A percentile compares a stretch with the other conserved stretches of the same genome.
phyloP scores from a whole-genome alignment of 1,140 invertebrate genomes.

The Drosophila guanche region DNA sequence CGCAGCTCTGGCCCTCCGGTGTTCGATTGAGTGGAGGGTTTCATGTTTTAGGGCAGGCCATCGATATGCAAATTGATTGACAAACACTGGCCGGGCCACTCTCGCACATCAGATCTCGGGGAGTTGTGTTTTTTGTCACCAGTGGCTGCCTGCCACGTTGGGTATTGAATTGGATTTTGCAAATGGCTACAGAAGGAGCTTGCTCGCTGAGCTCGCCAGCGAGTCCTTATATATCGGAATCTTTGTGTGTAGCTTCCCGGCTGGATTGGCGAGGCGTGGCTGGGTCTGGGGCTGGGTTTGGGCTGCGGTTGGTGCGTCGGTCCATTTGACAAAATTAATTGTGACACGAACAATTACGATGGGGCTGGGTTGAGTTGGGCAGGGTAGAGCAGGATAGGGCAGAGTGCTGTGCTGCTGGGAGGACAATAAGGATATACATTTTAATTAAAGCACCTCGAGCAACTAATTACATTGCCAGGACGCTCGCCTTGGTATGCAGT shows the following conservation, averaged over 20 bases:
- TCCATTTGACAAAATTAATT: slow-evolving; percentile 80
- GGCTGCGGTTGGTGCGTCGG: slow-evolving; percentile 29
- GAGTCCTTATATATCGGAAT: too few relatives aligned
- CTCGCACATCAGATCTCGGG: slow-evolving; percentile 16
- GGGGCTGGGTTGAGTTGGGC: background rate
- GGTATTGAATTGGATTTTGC: too few relatives aligned
- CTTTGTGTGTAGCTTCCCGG: slow-evolving; percentile 3
- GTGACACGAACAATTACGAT: slow-evolving; percentile 77
- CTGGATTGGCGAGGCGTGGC: slow-evolving; percentile 23
- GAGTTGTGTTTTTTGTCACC: background rate
- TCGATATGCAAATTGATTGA: slow-evolving; percentile 77
- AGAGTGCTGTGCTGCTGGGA: slow-evolving; percentile 13
- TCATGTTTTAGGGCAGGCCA: slow-evolving; percentile 61
- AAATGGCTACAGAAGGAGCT: too few relatives aligned
- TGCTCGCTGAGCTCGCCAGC: too few relatives aligned
- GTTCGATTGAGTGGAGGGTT: slow-evolving; percentile 5
- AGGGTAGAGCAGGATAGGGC: background rate
- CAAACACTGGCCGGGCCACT: slow-evolving; percentile 40
- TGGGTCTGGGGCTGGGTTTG: slow-evolving; percentile 15
- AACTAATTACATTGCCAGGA: slow-evolving; percentile 74
- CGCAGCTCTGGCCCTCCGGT: slow-evolving; percentile 22
- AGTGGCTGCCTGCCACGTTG: too few relatives aligned
- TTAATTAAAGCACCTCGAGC: slow-evolving; percentile 81
- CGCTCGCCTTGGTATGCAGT: slow-evolving; percentile 8
- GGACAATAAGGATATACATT: slow-evolving; percentile 80